Conservation (phyloP, 2,113 vertebrate species). For the Himantopus leucocephalus region DNA sequence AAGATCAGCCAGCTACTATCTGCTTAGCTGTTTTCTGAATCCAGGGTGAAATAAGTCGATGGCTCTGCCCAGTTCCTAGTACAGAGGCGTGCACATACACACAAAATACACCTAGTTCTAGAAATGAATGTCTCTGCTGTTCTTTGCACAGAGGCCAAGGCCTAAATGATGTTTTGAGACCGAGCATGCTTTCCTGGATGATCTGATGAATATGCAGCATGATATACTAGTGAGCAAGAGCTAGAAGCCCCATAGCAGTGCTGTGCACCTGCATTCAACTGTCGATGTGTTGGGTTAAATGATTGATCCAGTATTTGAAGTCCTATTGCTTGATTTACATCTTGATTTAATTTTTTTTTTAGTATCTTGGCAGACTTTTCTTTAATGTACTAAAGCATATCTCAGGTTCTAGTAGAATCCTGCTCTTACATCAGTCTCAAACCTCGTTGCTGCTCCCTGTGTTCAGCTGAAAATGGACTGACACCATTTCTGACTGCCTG, state of each 20-base stretch:
- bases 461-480: not conserved
- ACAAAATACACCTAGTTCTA: not conserved
- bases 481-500: conserved; percentile 6
- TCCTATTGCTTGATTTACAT: not conserved
- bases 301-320: not conserved
- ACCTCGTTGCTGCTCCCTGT: not conserved
- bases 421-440: not conserved
- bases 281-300: not conserved
- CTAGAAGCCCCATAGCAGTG: not conserved
- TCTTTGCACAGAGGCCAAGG: not conserved
- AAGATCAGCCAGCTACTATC: not conserved
- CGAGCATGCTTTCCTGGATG: not conserved
- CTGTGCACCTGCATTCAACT: not conserved
- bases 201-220: not conserved
- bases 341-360: not conserved
- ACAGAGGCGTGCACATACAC: not conserved
- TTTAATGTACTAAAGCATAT: not conserved
- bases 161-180: not conserved
- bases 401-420: not conserved
- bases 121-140: not conserved
- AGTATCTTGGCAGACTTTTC: not conserved
- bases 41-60: not conserved
- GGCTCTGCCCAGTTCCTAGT: not conserved
- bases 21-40: not conserved
- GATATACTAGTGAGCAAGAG: not conserved